These are phyloP conservation scores for Loris lydekkerianus DNA, from an alignment of 2,797 vertebrate species.

Conservation along the genomic window DNA sequence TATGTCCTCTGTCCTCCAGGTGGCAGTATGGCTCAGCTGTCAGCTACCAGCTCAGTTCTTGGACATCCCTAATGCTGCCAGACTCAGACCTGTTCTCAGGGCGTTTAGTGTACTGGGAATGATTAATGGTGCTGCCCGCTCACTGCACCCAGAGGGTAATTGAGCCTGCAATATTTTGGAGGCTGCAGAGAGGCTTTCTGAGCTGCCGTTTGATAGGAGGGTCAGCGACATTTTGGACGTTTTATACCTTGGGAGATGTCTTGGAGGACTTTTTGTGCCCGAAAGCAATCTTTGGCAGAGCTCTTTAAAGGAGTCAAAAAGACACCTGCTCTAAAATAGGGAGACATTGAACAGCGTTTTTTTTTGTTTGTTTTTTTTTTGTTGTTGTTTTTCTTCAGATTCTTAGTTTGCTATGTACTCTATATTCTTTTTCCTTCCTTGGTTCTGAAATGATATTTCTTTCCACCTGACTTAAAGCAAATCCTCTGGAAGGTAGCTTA, in stretches of 20 bases:
- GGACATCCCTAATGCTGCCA: background rate
- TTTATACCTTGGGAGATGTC: background rate
- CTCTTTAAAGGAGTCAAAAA: background rate
- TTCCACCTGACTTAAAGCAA: conserved; percentile 75
- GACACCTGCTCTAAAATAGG: background rate
- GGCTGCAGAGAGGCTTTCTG: conserved; percentile 48
- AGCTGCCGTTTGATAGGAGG: background rate
- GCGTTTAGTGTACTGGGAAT: conserved; percentile 49
- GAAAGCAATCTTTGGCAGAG: conserved; percentile 22
- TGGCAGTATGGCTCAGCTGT: conserved; percentile 80
- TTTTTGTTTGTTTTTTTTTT: background rate
- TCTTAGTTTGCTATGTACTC: conserved; percentile 65
- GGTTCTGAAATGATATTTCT: conserved; percentile 73
- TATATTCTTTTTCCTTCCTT: conserved; percentile 45
- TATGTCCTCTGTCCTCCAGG: conserved; percentile 74
- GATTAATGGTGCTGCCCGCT: conserved; percentile 63
- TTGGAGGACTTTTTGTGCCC: background rate
- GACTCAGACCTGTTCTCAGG: conserved; percentile 53
- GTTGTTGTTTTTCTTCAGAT: background rate
- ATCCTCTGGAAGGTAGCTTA: conserved; percentile 73
- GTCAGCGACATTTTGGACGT: conserved; percentile 2
- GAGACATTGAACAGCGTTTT: conserved; percentile 34
- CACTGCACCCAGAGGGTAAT: conserved; percentile 62
- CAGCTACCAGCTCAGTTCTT: background rate
- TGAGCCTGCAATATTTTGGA: conserved; percentile 69